Conservation (phyloP, 2,888 invertebrate species). For the Pediacus dermestoides region DNA sequence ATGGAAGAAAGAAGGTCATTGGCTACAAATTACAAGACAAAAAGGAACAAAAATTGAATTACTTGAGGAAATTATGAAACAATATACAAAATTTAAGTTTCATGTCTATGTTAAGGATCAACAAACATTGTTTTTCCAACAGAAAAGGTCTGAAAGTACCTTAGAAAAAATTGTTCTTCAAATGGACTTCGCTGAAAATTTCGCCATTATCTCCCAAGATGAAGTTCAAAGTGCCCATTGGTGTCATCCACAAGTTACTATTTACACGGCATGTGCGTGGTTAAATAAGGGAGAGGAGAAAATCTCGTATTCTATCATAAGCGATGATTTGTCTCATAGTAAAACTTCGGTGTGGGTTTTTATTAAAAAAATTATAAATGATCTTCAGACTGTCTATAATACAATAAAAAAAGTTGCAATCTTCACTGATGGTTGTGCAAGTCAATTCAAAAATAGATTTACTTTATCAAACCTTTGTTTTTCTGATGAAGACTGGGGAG, state of each 20-base stretch:
- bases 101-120: no score
- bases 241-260: conserved; percentile 9
- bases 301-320: no score
- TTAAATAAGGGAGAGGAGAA: no score
- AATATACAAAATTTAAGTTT: no score
- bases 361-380: conserved; percentile 1
- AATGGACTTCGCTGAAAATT: conserved; percentile 12
- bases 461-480: background rate
- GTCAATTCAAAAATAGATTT: conserved; percentile 2
- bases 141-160: no score
- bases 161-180: conserved; percentile 7
- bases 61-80: no score
- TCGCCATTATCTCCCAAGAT: conserved; percentile 7
- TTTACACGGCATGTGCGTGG: no score
- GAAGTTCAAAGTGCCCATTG: conserved; percentile 10
- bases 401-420: background rate
- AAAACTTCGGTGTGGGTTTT: background rate
- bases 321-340: background rate
- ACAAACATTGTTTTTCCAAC: no score
- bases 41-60: no score
- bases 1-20: no score
- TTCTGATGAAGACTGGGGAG: background rate
- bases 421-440: conserved; percentile 4
- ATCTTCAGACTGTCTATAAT: background rate
- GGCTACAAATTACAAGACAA: no score